Evolutionary conservation across 2,113 vertebrate species (phyloP), one percentile per base, ranked within the genome.

Genomic region (Brienomyrus longianalis): DNA sequence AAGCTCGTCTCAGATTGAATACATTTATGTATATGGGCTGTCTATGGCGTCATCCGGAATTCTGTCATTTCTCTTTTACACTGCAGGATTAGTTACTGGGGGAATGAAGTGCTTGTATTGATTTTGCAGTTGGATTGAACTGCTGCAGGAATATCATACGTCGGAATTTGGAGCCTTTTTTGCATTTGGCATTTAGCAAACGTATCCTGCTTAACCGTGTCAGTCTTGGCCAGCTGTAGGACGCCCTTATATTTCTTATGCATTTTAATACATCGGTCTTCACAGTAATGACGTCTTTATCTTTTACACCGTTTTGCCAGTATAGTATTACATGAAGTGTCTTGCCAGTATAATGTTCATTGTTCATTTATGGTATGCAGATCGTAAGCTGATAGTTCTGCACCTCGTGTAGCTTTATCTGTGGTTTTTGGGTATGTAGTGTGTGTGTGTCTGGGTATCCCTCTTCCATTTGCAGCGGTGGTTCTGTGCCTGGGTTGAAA

Each of bases 71-170:
- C 93, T 92, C 93, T 66, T 92, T 91, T 84, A 45, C 45, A 21
- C 86, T 92, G 89, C 90, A 89, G 54, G 74, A 90, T 90, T 89
- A 90, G 90, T 90, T 89, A 90, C 87, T 66, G 74, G 83, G 83
- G 10, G 83, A 47, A 84, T 84, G 87, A 48, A 94, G 94, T 95
- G 94, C 95, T 95, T 94, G 94, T 94, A 93, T 94, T 93, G 93
- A 92, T 93, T 94, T 93, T 92, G 94, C 95, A 95, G 95, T 95
- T 95, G 94, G 94, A 94, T 93, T 92, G 92, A 9, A 88, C 92
- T 92, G 93, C 92, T 91, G 90, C 89, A 89, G 90, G 94, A 94
- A 94, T 94, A 93, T 95, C 92, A 94, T 95, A 93, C 91, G 88
- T 91, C 86, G 93, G 87, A 92, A 92, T 92, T 62, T 89, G 88